Evolutionary conservation across 2,888 invertebrate species (phyloP), one percentile per base, ranked within the genome.

Genomic region (Ptychoptera albimana): DNA sequence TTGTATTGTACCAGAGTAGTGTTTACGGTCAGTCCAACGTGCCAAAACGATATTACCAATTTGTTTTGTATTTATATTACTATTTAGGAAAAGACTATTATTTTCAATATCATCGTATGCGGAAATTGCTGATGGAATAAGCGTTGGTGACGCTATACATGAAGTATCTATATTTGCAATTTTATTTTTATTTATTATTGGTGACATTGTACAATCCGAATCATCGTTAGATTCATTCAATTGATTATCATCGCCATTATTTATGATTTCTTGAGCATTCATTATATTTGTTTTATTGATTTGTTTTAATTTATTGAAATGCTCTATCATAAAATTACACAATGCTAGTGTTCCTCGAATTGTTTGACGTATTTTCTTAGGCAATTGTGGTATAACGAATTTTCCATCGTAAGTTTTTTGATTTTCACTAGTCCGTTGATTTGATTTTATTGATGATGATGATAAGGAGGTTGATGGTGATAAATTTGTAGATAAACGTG

Each of bases 1-100:
- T 9, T 67, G 58, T 0, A 79, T 72, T 55, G 63, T 71, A 0
- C 77, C 79, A 0, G 78, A 75, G 52, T 79, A 80, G 51, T 77
- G 79, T 48, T 74, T 71, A 52, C 73, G 76, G 54, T 79, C 78
- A 0, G 74, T 72, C 79, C 79, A 79, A 57, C 75, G 75, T 1
- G 79, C 79, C 50, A 79, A 66, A 0, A 77, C 77, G 23, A 57
- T 52, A 32, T 57, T 58, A 1, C 60, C 60, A 2, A 57, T 14
- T 45, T 46, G 44, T 8, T 35, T 13, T 38, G 49, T 43, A 46
- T 50, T 52, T 32, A 32, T 32, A 3, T 11, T 32, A 11, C 9
- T n/a, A 11, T 32, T 32, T 32, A n/a, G 9, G n/a, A 11, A 11
- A 23, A 42, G 2, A n/a, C 16, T 35, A 35, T 42, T 16, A 12